phyloP scores from a whole-genome alignment of 2,113 vertebrate genomes.

The Nothobranchius kuhntae region DNA sequence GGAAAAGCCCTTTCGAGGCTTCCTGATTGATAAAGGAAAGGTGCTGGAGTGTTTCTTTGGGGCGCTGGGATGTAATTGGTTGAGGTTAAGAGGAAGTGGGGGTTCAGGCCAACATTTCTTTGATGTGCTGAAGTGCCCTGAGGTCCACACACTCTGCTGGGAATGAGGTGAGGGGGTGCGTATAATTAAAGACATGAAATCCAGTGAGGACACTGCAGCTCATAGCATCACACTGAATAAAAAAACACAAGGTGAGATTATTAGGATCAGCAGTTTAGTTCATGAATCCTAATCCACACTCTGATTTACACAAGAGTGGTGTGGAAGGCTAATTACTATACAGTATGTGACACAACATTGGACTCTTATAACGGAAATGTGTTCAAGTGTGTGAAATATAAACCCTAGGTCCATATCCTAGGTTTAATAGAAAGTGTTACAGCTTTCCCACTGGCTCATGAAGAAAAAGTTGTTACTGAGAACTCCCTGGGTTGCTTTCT shows the following conservation, averaged over 20 bases:
- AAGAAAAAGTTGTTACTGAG: no score
- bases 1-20: background rate
- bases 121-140: conserved; percentile 55
- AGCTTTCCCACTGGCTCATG: no score
- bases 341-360: background rate
- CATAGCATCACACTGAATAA: background rate
- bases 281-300: conserved; percentile 24
- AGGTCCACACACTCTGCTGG: conserved; percentile 48
- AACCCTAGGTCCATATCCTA: no score
- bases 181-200: conserved; percentile 28
- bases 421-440: no score
- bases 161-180: conserved; percentile 15
- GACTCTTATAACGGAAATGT: background rate
- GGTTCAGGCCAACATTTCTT: conserved; percentile 32
- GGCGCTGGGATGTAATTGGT: conserved; percentile 7
- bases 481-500: no score
- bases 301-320: background rate
- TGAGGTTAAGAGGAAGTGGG: conserved; percentile 1
- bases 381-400: background rate
- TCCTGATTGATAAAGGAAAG: conserved; percentile 16
- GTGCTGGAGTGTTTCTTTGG: conserved; percentile 9
- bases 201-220: background rate
- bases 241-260: conserved; percentile 36
- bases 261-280: conserved; percentile 6
- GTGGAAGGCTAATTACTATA: background rate